Conservation (phyloP, 2,113 vertebrate species). For the Globicephala melas region DNA sequence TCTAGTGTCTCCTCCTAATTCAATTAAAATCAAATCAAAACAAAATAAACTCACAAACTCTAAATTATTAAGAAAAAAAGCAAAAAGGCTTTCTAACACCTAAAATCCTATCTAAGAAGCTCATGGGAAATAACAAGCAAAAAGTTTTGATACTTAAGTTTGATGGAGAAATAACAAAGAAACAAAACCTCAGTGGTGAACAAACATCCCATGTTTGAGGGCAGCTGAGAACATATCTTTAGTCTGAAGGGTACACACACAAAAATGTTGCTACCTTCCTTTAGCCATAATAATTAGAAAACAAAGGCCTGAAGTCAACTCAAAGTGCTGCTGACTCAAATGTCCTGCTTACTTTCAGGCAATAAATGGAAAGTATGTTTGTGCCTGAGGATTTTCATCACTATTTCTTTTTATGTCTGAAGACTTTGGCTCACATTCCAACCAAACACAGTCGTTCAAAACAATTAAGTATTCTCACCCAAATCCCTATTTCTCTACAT, state of each 20-base stretch:
- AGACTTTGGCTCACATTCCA: slow-evolving; percentile 37
- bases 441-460: neutral
- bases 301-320: neutral
- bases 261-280: neutral
- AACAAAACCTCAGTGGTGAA: neutral
- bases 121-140: neutral
- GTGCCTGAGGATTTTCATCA: neutral
- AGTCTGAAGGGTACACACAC: neutral
- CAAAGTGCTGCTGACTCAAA: neutral
- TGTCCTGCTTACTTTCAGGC: neutral
- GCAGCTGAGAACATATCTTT: neutral
- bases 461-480: slow-evolving; percentile 39
- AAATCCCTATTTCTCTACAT: neutral
- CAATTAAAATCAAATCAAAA: neutral
- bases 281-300: neutral
- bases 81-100: neutral
- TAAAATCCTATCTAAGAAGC: neutral
- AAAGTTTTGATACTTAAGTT: neutral
- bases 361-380: neutral
- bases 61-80: neutral
- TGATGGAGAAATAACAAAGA: neutral
- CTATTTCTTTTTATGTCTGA: slow-evolving; percentile 22
- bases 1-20: neutral
- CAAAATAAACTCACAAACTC: neutral
- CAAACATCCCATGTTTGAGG: neutral